Base-by-base conservation (phyloP, 1,140 invertebrate genomes). In the Eubasilissa regina region DNA sequence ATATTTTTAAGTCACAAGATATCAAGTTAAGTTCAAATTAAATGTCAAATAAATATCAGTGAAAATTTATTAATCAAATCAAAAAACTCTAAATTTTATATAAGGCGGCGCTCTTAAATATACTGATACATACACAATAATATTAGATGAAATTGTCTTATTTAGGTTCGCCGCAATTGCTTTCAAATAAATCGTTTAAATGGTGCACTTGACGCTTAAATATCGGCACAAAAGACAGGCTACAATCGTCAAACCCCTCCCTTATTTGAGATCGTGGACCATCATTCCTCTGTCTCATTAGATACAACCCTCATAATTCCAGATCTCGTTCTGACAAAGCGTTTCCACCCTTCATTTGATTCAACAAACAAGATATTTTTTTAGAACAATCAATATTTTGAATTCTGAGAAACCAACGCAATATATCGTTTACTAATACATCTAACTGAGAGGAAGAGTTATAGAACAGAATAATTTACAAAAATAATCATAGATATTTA, bases 231-330 rank as follows among this genome's bases (percentile, higher is more conserved):
- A 74, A 25, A 21, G 21, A 56, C 70, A 25, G 51, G 9, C 12
- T 15, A 48, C 68, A 53, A 72, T 72, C 10, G 9, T n/a, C 25
- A 13, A 3, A 11, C 44, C 0, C 25, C 35, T 19, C 19, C 66
- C 17, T 17, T 21, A 17, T 0, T 53, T 15, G 15, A 58, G 51
- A 56, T 74, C 70, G 43, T 74, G 70, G 53, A 74, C 13, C 70
- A 70, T 70, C 70, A 74, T 74, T 44, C 51, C 70, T 13, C 53
- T 56, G 51, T 74, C 48, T 74, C 70, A 56, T 74, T 74, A 74
- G 13, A 56, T 74, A 43, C 35, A 25, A 56, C 53, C 70, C 70
- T 55, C 53, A 74, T 48, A 70, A 17, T 56, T 8, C 17, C 13
- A 56, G 17, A 1, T 8, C 53, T 56, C n/a, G 53, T 56, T 56